Evolutionary conservation across 2,113 vertebrate genomes (phyloP), one percentile per base, ranked within the genome.

Genomic region (Misgurnus mizolepis): DNA sequence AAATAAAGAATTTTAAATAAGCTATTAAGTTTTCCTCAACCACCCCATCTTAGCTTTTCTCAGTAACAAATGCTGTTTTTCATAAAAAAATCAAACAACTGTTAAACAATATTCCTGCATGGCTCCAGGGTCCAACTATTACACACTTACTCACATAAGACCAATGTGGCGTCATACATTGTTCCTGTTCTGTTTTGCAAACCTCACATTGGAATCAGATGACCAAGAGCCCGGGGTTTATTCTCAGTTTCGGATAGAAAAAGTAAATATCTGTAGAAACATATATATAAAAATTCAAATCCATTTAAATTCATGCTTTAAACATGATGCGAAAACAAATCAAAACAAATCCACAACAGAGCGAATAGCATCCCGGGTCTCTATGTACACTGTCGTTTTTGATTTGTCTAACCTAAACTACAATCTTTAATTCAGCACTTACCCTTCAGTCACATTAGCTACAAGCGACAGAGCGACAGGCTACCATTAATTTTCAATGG

Each of bases 131-230:
- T 66, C 71, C 12, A 56, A 74, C 47, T 58, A 78, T 81, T 78
- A 70, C 40, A 70, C 56, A 72, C 67, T 74, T 74, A 22, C 22
- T 22, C 56, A 75, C 58, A 75, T 65, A 77, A 45, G 50, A 15
- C 55, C 55, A 83, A 14, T 5, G 11, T 61, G 55, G 64, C 40
- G n/a, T 82, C 80, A 82, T 47, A 53, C 76, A 81, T 40, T 17
- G 14, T 79, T 76, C 50, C 43, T n/a, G 58, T 76, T 47, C 66
- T 73, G 71, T 82, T 66, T 72, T 71, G 73, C 56, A 74, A 82
- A 67, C 65, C 77, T 73, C 78, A 64, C 76, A 69, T 67, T 65
- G 76, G 73, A 62, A 85, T 79, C 80, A 79, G 70, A 85, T 82
- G 83, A 82, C 76, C 34, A 76, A 81, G 69, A 11, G 12, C 70